Percentiles rank a stretch among this genome's conserved stretches.
Evolutionary conservation across 2,113 vertebrate species (phyloP).

Genomic region (Corythornis vintsioides): DNA sequence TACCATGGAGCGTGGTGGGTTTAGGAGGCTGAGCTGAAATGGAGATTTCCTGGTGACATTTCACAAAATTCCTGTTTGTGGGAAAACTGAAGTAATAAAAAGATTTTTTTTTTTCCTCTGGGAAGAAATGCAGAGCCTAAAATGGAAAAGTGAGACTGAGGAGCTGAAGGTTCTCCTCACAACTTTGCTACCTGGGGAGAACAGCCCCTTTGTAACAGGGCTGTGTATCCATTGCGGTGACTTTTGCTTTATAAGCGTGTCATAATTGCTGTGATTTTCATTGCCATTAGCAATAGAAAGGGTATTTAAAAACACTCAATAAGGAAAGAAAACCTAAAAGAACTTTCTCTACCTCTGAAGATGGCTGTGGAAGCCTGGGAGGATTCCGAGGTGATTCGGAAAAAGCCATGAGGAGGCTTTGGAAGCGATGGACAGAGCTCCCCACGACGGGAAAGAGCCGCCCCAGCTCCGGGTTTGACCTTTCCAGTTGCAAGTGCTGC

Average conservation of each 20-base stretch:
- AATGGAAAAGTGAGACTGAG: neutral
- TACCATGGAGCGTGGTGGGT: neutral
- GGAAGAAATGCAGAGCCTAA: neutral
- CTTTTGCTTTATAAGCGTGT: neutral
- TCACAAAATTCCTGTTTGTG: neutral
- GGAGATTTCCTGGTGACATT: neutral
- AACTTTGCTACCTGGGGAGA: neutral
- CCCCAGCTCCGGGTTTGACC: neutral
- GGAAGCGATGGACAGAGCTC: neutral
- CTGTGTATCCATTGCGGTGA: too few species aligned
- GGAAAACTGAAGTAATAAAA: neutral
- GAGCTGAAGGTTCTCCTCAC: neutral
- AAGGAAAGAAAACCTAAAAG: neutral
- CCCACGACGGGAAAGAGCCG: neutral
- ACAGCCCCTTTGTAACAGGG: neutral
- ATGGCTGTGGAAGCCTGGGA: neutral
- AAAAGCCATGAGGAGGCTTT: rapidly evolving
- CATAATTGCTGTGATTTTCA: neutral
- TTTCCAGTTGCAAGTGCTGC: neutral
- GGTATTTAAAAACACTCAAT: neutral
- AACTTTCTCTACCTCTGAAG: neutral
- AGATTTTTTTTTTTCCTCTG: neutral
- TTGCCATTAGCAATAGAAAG: neutral
- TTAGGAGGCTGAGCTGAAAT: neutral
- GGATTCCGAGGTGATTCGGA: neutral